Evolutionary conservation across 2,888 invertebrate genomes (phyloP).

Genomic region (Gastrophysa polygoni): DNA sequence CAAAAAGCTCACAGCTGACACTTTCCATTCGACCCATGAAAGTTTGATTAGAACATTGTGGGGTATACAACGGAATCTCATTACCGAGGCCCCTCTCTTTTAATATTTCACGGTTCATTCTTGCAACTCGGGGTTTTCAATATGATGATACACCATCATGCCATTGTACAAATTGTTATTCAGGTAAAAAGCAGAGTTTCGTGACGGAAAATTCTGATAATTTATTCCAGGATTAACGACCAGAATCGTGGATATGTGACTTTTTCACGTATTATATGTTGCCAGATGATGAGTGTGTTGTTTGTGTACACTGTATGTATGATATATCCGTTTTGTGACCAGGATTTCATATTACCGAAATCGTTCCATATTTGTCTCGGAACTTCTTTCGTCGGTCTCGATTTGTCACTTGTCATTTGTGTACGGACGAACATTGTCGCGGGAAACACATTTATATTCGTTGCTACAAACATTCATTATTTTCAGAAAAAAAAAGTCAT

Average conservation of each 20-base stretch:
- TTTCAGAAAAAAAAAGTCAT: no score
- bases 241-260: constrained; percentile 3
- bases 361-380: not conserved
- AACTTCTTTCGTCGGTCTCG: no score
- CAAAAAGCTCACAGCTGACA: not conserved
- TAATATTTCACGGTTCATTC: not conserved
- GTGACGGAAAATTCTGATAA: constrained; percentile 3
- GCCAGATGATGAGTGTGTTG: not conserved
- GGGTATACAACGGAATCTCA: not conserved
- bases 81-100: not conserved
- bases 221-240: constrained; percentile 8
- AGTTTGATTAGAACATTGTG: not conserved
- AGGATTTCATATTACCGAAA: not conserved
- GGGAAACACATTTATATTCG: no score
- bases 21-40: not conserved
- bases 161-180: not conserved
- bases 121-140: not conserved
- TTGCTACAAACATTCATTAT: no score
- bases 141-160: not conserved
- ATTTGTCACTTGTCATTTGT: not conserved
- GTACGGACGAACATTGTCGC: not conserved
- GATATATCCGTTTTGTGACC: not conserved
- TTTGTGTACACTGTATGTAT: not conserved
- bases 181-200: not conserved
- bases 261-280: not conserved